Evolutionary conservation across 2,888 invertebrate genomes (phyloP).

Genomic region (Beris morrisii): DNA sequence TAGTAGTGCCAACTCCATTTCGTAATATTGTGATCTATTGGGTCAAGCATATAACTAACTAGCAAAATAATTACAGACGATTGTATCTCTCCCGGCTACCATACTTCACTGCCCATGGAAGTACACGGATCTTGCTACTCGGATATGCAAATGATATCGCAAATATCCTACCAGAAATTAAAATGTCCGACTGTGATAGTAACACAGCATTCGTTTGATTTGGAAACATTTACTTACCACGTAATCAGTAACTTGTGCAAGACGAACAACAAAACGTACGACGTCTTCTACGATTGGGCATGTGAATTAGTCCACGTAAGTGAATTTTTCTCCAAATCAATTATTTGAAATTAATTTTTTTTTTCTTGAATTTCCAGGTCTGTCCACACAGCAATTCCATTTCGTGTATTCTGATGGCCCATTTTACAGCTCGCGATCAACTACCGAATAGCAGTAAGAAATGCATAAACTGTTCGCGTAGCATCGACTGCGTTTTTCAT

Average conservation of each 20-base stretch:
- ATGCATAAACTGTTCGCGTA: slow-evolving; percentile 52
- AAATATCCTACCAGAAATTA: slow-evolving; percentile 52
- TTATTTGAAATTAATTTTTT: background rate
- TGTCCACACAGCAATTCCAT: slow-evolving; percentile 53
- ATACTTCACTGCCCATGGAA: slow-evolving; percentile 55
- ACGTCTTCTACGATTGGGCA: slow-evolving; percentile 56
- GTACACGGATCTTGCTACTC: slow-evolving; percentile 57
- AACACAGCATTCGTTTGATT: slow-evolving; percentile 55
- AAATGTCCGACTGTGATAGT: slow-evolving; percentile 53
- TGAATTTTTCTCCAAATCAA: background rate
- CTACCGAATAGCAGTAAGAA: slow-evolving; percentile 44
- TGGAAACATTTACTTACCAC: slow-evolving; percentile 55
- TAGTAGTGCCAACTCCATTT: too few relatives aligned
- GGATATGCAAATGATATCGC: slow-evolving; percentile 57
- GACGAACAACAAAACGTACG: slow-evolving; percentile 55
- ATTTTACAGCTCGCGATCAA: slow-evolving; percentile 55
- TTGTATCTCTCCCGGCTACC: slow-evolving; percentile 56
- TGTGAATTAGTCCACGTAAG: slow-evolving; percentile 53
- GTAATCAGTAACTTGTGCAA: slow-evolving; percentile 55
- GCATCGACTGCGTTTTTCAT: slow-evolving; percentile 52
- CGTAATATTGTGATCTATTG: too few relatives aligned
- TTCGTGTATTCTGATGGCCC: slow-evolving; percentile 53
- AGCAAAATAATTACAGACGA: slow-evolving; percentile 46
- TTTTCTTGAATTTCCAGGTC: slow-evolving; percentile 43
- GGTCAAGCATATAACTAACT: too few relatives aligned